Evolutionary conservation across 2,888 invertebrate genomes (phyloP).

Genomic region (Rhagonycha lutea): DNA sequence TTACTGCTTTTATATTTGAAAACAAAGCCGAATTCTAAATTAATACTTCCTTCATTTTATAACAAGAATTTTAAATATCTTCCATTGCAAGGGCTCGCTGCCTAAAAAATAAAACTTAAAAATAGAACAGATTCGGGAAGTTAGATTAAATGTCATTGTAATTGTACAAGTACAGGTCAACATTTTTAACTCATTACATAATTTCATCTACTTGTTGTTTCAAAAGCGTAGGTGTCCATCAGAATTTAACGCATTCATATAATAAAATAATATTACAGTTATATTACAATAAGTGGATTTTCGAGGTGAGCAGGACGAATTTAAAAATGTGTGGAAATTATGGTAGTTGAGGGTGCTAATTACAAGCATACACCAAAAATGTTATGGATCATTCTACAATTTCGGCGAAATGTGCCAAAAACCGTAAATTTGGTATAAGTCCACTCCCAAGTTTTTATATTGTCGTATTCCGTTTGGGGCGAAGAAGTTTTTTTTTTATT

Average conservation of each 20-base stretch:
- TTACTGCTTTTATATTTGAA: slow-evolving; percentile 19
- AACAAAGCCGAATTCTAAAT: slow-evolving; percentile 9
- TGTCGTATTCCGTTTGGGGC: no score
- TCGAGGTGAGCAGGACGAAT: no score
- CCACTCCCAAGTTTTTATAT: no score
- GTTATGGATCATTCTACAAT: no score
- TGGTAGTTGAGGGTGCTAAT: no score
- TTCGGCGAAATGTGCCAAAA: no score
- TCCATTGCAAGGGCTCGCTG: not conserved
- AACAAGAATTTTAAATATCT: not conserved
- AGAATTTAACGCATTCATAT: not conserved
- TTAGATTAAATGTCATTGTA: not conserved
- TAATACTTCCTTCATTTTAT: not conserved
- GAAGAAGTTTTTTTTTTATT: no score
- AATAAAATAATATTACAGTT: not conserved
- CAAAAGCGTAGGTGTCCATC: not conserved
- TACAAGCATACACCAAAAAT: no score
- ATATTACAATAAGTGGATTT: not conserved
- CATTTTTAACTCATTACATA: not conserved
- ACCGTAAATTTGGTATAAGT: no score
- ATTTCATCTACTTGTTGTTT: not conserved
- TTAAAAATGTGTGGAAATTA: no score
- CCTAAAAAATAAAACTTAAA: not conserved
- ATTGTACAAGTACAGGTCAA: not conserved
- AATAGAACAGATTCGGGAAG: not conserved